These are phyloP conservation scores for Monomorium pharaonis DNA, from an alignment of 1,140 invertebrate species.

Conservation along the genomic window DNA sequence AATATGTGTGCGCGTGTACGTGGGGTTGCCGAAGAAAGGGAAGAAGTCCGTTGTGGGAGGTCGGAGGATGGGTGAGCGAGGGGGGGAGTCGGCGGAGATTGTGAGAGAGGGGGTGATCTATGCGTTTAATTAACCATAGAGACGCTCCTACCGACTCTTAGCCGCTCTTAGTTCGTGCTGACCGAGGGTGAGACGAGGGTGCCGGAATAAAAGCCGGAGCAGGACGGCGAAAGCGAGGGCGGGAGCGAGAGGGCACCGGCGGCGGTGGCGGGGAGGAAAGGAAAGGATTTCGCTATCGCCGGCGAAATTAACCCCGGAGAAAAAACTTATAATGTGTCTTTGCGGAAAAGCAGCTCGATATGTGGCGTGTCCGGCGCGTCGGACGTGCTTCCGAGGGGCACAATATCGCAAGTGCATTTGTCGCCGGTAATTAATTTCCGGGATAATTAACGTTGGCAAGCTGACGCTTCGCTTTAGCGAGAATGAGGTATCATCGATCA, in stretches of 20 bases:
- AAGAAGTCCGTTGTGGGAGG: neutral
- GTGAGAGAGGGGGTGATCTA: conserved; percentile 80
- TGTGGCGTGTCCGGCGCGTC: conserved; percentile 8
- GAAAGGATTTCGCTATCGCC: conserved; percentile 74
- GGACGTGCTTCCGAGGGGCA: conserved; percentile 24
- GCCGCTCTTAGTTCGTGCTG: conserved; percentile 81
- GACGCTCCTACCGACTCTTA: conserved; percentile 83
- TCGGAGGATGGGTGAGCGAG: conserved; percentile 35
- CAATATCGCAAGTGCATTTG: conserved; percentile 56
- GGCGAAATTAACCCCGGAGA: conserved; percentile 77
- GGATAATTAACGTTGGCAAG: conserved; percentile 70
- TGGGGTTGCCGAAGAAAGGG: conserved; percentile 46
- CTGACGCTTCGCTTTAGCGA: conserved; percentile 38
- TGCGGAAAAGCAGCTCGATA: conserved; percentile 72
- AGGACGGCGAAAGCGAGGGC: conserved; percentile 62
- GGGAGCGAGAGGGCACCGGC: neutral
- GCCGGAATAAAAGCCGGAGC: conserved; percentile 64
- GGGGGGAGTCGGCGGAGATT: conserved; percentile 68
- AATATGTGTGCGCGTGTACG: conserved; percentile 61
- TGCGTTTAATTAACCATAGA: conserved; percentile 85
- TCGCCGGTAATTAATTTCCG: conserved; percentile 70
- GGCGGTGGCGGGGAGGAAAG: neutral
- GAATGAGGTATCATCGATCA: conserved; percentile 44
- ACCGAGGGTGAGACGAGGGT: conserved; percentile 63
- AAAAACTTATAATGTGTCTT: conserved; percentile 81